Evolutionary conservation across 2,888 invertebrate species (phyloP), one percentile per base, ranked within the genome.

Genomic region (Trissolcus japonicus): DNA sequence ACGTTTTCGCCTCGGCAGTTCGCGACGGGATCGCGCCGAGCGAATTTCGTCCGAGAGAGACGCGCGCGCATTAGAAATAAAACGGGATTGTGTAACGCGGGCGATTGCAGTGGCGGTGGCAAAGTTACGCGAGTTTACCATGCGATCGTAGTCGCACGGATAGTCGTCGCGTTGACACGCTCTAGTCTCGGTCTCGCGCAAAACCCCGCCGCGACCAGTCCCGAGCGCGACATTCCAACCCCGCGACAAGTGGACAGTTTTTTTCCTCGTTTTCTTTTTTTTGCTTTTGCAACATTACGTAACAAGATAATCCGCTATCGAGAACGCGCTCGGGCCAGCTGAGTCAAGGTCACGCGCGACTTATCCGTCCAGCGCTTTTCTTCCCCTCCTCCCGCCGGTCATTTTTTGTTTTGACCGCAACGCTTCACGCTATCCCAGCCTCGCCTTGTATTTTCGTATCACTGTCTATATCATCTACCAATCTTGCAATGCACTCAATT

Each of bases 91-190:
- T 69, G 69, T 69, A 69, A 69, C 55, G 11, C 61, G 17, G 29
- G 67, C 67, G 60, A 63, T 62, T 21, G 59, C 59, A 21, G 59
- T 55, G 63, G 55, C 63, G 63, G 46, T 56, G 60, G 60, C 67
- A 35, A 53, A 60, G 69, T 69, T 54, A 56, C 74, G 61, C 67
- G 61, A 61, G 56, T 61, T 48, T 56, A 43, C 66, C 65, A 61
- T 21, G 62, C 62, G 51, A 55, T 63, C 50, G 54, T 60, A 43
- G 73, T 54, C 25, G 41, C 19, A 29, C 53, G 41, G 67, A 46
- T 62, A 62, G 62, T 62, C 73, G 60, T 55, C 75, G 75, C 63
- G 68, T 59, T 68, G 75, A 75, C 73, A 57, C 67, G 50, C 67
- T 46, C 46, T n/a, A 46, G 14, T n/a, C 14, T 46, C 55, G 65